These are phyloP conservation scores for Teleogryllus occipitalis DNA, from an alignment of 1,140 invertebrate genomes.

Conservation along the genomic window DNA sequence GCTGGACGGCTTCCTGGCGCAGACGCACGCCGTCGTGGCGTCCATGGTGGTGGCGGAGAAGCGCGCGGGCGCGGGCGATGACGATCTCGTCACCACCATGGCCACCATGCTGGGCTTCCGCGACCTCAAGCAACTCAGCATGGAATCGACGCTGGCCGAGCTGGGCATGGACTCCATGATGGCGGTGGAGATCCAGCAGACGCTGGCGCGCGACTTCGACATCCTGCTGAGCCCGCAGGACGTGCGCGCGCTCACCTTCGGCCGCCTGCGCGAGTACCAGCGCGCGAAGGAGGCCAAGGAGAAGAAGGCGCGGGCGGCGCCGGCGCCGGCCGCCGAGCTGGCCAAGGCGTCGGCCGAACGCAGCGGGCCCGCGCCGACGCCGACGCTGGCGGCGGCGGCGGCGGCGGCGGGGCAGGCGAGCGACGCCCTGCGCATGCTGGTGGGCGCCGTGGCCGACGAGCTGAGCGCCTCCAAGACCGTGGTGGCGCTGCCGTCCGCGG, in stretches of 20 bases:
- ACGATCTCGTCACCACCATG: background rate
- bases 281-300: too few species aligned
- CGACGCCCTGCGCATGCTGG: too few species aligned
- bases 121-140: constrained; percentile 47
- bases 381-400: too few species aligned
- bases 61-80: too few species aligned
- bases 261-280: constrained; percentile 37
- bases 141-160: constrained; percentile 64
- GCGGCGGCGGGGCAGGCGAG: too few species aligned
- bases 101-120: constrained; percentile 32
- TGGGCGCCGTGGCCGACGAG: too few species aligned
- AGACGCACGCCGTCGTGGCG: background rate
- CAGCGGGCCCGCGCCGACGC: too few species aligned
- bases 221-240: constrained; percentile 67
- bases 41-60: background rate
- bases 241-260: constrained; percentile 52
- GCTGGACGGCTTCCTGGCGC: background rate
- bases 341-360: background rate
- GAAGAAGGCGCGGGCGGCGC: too few species aligned
- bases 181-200: constrained; percentile 78
- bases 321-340: background rate
- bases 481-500: too few species aligned
- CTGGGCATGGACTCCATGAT: constrained; percentile 76
- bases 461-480: too few species aligned
- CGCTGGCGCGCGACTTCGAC: constrained; percentile 73